phyloP scores from a whole-genome alignment of 2,113 vertebrate species.

The Leptodactylus fuscus region DNA sequence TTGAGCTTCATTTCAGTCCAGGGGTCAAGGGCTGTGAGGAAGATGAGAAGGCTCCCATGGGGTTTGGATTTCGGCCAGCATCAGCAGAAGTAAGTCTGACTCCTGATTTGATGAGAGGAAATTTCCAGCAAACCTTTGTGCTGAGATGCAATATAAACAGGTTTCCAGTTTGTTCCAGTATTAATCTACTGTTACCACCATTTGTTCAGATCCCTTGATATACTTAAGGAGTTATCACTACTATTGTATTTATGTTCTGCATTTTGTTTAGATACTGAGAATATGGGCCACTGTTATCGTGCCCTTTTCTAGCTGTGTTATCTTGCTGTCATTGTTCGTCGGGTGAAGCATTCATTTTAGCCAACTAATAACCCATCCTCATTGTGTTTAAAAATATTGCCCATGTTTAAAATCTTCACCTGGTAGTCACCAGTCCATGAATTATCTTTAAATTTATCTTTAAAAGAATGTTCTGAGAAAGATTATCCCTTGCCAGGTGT shows the following conservation, averaged over 20 bases:
- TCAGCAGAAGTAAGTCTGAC: constrained; percentile 84
- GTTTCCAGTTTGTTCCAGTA: neutral
- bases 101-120: neutral
- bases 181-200: neutral
- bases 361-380: too few relatives aligned
- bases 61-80: constrained; percentile 93
- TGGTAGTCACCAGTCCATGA: too few relatives aligned
- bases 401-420: too few relatives aligned
- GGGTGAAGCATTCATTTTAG: too few relatives aligned
- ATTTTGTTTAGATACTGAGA: neutral
- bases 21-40: constrained; percentile 94
- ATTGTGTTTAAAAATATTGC: too few relatives aligned
- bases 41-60: constrained; percentile 88
- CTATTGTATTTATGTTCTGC: neutral
- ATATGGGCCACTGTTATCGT: neutral
- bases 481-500: too few relatives aligned
- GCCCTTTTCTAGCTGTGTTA: neutral
- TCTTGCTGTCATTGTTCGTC: neutral
- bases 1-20: constrained; percentile 97
- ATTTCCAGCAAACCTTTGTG: neutral
- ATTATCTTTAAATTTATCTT: too few relatives aligned
- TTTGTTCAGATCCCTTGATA: neutral
- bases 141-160: neutral
- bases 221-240: neutral
- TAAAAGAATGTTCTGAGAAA: too few relatives aligned